A percentile compares a stretch with the other conserved stretches of the same genome.
Evolutionary conservation across 1,140 invertebrate genomes (phyloP).

Genomic region (Mercenaria mercenaria): DNA sequence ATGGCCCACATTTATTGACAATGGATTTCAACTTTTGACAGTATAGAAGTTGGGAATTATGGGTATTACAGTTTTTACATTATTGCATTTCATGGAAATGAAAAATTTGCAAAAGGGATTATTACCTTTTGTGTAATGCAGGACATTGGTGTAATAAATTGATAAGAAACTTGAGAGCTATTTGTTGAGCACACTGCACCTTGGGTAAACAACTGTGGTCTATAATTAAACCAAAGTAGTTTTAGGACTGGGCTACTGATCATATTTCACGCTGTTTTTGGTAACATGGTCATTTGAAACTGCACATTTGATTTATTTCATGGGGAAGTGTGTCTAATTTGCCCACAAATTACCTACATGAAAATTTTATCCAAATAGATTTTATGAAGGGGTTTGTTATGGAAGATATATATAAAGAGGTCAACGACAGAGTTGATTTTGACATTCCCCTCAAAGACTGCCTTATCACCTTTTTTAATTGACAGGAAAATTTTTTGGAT

Average conservation of each 20-base stretch:
- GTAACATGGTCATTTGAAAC: neutral
- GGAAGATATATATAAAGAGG: too few relatives aligned
- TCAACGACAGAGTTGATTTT: too few relatives aligned
- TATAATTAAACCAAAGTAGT: constrained; percentile 1
- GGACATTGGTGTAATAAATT: constrained; percentile 18
- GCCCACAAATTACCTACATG: too few relatives aligned
- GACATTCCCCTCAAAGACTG: too few relatives aligned
- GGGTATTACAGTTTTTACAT: neutral
- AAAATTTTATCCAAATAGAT: too few relatives aligned
- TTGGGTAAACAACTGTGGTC: constrained; percentile 17
- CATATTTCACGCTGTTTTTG: neutral
- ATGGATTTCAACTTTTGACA: constrained; percentile 10
- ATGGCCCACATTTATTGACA: neutral
- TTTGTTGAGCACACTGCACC: constrained; percentile 16
- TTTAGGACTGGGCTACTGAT: neutral
- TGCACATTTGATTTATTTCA: neutral
- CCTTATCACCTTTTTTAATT: too few relatives aligned
- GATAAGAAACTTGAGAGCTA: constrained; percentile 30
- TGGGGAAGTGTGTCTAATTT: neutral
- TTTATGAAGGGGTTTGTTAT: too few relatives aligned
- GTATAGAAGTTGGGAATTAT: neutral
- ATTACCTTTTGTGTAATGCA: constrained; percentile 1
- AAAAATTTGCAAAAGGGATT: neutral
- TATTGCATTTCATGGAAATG: neutral
- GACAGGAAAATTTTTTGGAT: too few relatives aligned